Conservation (phyloP, 2,888 invertebrate genomes). For the Ichneumoninae sp. region DNA sequence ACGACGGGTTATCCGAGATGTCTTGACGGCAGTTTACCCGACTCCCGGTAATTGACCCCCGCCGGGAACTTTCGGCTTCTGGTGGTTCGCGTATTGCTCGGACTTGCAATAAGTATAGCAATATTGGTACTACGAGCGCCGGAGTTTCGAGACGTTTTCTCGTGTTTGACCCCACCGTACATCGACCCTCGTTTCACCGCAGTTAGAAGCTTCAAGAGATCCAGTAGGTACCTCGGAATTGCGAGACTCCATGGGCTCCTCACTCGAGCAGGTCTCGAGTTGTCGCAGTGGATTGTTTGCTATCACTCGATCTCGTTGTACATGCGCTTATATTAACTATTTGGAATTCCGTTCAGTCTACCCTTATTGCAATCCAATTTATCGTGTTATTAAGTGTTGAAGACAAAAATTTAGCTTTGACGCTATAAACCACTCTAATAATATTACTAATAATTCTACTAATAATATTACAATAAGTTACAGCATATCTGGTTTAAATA, state of each 20-base stretch:
- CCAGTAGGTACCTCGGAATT: constrained; percentile 45
- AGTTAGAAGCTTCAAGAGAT: constrained; percentile 31
- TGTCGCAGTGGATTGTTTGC: constrained; percentile 3
- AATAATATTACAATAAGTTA: no score
- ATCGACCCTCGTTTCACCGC: constrained; percentile 64
- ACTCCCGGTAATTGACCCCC: constrained; percentile 76
- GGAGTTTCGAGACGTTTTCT: constrained; percentile 73
- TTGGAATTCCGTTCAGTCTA: constrained; percentile 10
- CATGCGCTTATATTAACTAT: constrained; percentile 18
- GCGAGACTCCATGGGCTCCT: constrained; percentile 40
- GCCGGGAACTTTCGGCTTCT: constrained; percentile 70
- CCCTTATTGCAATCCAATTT: neutral
- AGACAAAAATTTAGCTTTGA: neutral
- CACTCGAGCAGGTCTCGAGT: constrained; percentile 28
- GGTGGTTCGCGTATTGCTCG: constrained; percentile 30
- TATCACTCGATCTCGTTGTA: constrained; percentile 12
- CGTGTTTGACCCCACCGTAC: constrained; percentile 71
- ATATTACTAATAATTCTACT: neutral
- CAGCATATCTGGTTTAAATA: neutral
- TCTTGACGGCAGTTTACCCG: constrained; percentile 57
- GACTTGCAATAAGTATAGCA: constrained; percentile 10
- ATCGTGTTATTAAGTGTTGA: neutral
- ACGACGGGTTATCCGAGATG: constrained; percentile 48
- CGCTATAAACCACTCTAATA: neutral
- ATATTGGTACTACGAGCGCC: constrained; percentile 13